These are phyloP conservation scores for Clarias laeviceps DNA, from an alignment of 2,797 vertebrate genomes.

Conservation along the genomic window DNA sequence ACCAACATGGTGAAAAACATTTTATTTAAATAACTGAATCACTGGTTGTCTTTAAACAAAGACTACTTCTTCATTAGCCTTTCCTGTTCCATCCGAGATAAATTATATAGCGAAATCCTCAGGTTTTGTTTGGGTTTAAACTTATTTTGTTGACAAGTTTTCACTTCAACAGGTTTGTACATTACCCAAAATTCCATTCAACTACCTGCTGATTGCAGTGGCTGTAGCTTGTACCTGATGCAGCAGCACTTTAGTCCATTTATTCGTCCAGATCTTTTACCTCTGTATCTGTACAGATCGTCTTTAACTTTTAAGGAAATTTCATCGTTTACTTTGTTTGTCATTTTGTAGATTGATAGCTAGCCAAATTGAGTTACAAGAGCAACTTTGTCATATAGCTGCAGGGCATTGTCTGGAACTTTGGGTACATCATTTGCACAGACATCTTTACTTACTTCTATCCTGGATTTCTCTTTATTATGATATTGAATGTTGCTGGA, in stretches of 20 bases:
- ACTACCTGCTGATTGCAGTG: neutral
- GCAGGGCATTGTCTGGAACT: neutral
- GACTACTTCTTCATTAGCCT: neutral
- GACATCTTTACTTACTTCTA: neutral
- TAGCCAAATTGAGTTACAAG: neutral
- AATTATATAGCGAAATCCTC: neutral
- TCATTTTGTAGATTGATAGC: neutral
- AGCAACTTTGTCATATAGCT: neutral
- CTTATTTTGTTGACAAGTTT: neutral
- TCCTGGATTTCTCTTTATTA: neutral
- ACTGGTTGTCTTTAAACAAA: neutral
- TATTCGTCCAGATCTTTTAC: neutral
- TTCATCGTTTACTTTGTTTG: neutral
- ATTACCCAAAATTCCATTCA: neutral
- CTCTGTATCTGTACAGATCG: neutral
- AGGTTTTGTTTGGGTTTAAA: neutral
- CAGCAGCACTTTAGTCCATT: neutral
- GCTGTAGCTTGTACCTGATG: neutral
- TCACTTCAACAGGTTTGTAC: too few species aligned
- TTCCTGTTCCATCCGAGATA: neutral
- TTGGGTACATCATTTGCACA: neutral
- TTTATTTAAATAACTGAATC: neutral
- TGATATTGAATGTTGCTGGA: neutral
- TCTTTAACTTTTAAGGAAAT: neutral
- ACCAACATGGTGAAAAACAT: neutral